Conservation (phyloP, 2,113 vertebrate species). For the Campylorhamphus procurvoides region DNA sequence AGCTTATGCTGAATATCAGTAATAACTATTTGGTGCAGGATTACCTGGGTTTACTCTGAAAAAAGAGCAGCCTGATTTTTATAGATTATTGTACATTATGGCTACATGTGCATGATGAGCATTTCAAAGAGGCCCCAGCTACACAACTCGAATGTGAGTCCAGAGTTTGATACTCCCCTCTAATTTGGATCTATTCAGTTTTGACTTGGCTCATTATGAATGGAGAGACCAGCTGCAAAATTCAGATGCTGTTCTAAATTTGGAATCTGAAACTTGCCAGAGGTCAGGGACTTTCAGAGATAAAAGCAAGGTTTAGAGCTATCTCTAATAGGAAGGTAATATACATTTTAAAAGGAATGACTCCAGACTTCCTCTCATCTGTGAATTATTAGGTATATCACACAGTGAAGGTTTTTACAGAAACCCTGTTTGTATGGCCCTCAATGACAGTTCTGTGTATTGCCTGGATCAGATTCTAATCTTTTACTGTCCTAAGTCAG, state of each 20-base stretch:
- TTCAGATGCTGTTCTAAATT: conserved; percentile 37
- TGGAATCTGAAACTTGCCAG: neutral
- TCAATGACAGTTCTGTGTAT: neutral
- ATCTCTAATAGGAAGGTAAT: conserved; percentile 20
- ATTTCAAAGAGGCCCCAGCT: neutral
- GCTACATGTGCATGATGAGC: neutral
- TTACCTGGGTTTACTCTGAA: neutral
- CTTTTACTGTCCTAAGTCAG: neutral
- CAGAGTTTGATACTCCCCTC: neutral
- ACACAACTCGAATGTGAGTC: neutral
- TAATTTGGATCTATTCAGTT: conserved; percentile 41
- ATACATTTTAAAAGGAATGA: neutral
- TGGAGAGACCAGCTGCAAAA: conserved; percentile 30
- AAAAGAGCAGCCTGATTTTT: neutral
- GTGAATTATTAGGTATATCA: neutral
- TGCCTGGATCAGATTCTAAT: neutral
- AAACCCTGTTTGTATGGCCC: neutral
- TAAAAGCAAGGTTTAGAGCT: neutral
- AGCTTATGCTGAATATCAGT: neutral
- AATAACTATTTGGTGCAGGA: neutral
- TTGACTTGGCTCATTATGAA: conserved; percentile 30
- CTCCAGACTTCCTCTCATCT: neutral
- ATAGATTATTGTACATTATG: neutral
- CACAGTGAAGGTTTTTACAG: neutral
- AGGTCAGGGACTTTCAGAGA: conserved; percentile 1